phyloP scores from a whole-genome alignment of 2,113 vertebrate species.

The Saiga tatarica region DNA sequence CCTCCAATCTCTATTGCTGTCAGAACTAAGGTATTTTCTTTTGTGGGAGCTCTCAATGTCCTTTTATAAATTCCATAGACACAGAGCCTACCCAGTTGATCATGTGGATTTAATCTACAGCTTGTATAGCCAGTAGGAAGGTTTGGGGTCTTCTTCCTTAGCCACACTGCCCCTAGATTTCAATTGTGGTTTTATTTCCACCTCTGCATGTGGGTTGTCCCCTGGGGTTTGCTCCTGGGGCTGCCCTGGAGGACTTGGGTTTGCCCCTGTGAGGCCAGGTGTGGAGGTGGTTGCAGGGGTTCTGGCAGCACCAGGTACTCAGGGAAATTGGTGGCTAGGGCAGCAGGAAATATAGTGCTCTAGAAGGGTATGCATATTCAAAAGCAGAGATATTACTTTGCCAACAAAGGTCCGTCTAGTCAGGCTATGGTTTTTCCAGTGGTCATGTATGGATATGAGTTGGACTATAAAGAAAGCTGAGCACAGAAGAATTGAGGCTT shows the following conservation, averaged over 20 bases:
- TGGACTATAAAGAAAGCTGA: background rate
- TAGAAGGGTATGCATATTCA: background rate
- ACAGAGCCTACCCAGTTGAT: background rate
- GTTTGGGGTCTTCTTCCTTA: background rate
- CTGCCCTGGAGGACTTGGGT: background rate
- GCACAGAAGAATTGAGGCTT: background rate
- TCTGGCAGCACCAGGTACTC: background rate
- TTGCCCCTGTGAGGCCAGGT: background rate
- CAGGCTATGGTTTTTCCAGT: background rate
- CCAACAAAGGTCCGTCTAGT: rapidly evolving
- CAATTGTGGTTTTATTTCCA: background rate
- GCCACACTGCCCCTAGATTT: background rate
- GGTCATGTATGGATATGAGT: background rate
- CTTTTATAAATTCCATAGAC: background rate
- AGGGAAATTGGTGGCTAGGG: background rate
- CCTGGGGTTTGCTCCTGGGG: background rate
- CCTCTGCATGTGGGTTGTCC: background rate
- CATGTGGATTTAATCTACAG: background rate
- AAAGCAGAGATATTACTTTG: background rate
- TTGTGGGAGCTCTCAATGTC: background rate
- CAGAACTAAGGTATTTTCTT: background rate
- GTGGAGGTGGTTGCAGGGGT: rapidly evolving
- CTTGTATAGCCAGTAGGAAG: background rate
- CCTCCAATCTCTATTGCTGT: background rate
- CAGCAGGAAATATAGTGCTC: background rate